phyloP scores from a whole-genome alignment of 2,113 vertebrate species.

The Notarius lentiginosus region DNA sequence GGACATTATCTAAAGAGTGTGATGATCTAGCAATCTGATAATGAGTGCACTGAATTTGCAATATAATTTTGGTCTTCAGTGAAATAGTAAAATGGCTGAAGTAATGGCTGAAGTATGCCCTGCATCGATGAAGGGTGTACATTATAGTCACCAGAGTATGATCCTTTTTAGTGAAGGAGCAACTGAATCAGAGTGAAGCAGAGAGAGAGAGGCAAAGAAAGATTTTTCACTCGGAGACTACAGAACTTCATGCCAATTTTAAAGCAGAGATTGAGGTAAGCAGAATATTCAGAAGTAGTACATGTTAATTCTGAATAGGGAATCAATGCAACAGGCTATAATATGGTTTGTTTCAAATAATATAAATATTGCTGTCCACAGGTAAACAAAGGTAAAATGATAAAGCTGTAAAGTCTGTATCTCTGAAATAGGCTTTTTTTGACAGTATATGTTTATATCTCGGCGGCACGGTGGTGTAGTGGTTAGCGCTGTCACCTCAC shows the following conservation, averaged over 20 bases:
- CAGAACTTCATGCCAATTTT: constrained; percentile 14
- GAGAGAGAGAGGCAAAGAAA: constrained; percentile 26
- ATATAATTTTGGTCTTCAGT: not conserved
- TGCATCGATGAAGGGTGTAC: not conserved
- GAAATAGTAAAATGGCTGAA: not conserved
- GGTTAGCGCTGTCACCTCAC: no score
- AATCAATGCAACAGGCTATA: not conserved
- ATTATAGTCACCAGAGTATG: not conserved
- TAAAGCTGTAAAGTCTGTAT: not conserved
- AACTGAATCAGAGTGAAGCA: constrained; percentile 4
- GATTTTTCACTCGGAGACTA: constrained; percentile 20
- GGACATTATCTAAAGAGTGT: not conserved
- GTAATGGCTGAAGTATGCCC: no score
- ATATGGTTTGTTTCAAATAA: not conserved
- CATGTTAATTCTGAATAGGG: not conserved
- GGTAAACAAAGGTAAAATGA: not conserved
- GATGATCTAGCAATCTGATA: not conserved
- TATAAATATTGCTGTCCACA: not conserved
- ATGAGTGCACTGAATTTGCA: not conserved
- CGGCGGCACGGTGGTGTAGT: no score
- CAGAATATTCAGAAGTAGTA: not conserved
- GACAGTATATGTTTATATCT: no score
- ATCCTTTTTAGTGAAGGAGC: constrained; percentile 27
- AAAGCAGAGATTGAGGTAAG: constrained; percentile 14
- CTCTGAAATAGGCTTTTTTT: not conserved